These are phyloP conservation scores for Kryphioiulus occultus DNA, from an alignment of 2,888 invertebrate species.

Conservation along the genomic window DNA sequence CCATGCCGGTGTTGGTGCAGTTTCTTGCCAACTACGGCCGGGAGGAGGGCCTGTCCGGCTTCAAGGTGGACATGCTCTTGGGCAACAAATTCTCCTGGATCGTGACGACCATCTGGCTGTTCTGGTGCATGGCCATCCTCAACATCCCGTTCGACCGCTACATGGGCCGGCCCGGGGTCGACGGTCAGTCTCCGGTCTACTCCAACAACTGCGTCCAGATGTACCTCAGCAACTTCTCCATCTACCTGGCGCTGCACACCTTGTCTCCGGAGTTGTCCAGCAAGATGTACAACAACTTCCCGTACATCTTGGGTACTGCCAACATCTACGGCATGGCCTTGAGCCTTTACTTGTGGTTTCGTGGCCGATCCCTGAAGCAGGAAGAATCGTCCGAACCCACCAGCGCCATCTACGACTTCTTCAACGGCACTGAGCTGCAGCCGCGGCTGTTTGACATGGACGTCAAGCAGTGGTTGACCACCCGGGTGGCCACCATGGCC, in stretches of 20 bases:
- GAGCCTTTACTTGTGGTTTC: slow-evolving; percentile 61
- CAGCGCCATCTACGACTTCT: slow-evolving; percentile 65
- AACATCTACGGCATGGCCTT: slow-evolving; percentile 64
- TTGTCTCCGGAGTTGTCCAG: slow-evolving; percentile 60
- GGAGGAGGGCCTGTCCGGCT: not conserved
- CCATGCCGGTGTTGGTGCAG: not conserved
- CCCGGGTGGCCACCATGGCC: slow-evolving; percentile 64
- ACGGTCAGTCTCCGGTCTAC: slow-evolving; percentile 65
- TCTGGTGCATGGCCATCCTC: slow-evolving; percentile 64
- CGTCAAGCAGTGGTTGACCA: slow-evolving; percentile 60
- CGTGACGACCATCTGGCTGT: slow-evolving; percentile 57
- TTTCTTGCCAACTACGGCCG: not conserved
- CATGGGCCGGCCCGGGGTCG: slow-evolving; percentile 65
- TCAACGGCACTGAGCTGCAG: slow-evolving; percentile 69
- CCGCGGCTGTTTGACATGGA: slow-evolving; percentile 63
- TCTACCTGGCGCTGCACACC: slow-evolving; percentile 60
- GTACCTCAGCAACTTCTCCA: slow-evolving; percentile 62
- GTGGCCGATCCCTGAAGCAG: slow-evolving; percentile 57
- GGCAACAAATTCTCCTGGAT: slow-evolving; percentile 53
- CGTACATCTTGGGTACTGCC: slow-evolving; percentile 64
- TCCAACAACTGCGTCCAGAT: slow-evolving; percentile 66
- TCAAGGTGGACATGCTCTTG: not conserved
- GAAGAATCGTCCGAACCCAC: slow-evolving; percentile 51
- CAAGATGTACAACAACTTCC: slow-evolving; percentile 64
- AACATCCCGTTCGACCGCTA: slow-evolving; percentile 61